A percentile compares a stretch with the other conserved stretches of the same genome.
These are phyloP conservation scores for Platygyra sinensis DNA, from an alignment of 64 coral and sea anemone species.

Conservation along the genomic window DNA sequence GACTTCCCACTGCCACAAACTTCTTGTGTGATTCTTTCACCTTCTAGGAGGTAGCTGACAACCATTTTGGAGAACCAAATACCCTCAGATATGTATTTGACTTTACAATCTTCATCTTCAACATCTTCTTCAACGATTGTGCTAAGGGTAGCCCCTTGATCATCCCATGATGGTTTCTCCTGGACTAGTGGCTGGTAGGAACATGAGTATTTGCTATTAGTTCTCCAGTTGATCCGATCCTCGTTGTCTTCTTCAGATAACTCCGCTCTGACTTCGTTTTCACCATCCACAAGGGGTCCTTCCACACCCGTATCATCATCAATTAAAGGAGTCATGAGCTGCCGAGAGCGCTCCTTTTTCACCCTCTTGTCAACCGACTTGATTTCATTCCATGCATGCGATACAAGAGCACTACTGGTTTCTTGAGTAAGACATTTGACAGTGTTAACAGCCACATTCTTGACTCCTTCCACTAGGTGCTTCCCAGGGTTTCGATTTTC, in stretches of 20 bases:
- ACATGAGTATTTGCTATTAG: background rate
- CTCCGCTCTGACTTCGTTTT: background rate
- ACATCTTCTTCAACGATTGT: background rate
- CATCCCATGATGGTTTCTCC: too few species aligned
- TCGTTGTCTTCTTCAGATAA: conserved; percentile 4
- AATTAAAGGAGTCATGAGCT: background rate
- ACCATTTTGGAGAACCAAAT: too few species aligned
- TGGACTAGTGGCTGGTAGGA: background rate
- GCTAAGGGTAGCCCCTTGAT: background rate
- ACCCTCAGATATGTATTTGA: too few species aligned
- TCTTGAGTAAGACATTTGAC: background rate
- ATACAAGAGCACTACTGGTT: background rate
- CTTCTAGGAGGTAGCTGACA: too few species aligned
- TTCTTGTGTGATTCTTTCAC: too few species aligned
- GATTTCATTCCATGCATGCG: background rate
- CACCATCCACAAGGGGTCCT: background rate
- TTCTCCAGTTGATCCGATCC: background rate
- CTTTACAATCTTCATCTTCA: too few species aligned
- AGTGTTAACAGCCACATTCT: background rate
- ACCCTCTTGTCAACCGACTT: background rate
- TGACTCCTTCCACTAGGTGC: conserved; percentile 7
- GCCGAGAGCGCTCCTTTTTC: conserved; percentile 18
- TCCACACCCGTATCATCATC: background rate
- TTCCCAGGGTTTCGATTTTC: conserved; percentile 41
- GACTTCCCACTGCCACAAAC: too few species aligned